These are phyloP conservation scores for Choloepus hoffmanni DNA, from an alignment of 2,113 vertebrate genomes.

Conservation along the genomic window DNA sequence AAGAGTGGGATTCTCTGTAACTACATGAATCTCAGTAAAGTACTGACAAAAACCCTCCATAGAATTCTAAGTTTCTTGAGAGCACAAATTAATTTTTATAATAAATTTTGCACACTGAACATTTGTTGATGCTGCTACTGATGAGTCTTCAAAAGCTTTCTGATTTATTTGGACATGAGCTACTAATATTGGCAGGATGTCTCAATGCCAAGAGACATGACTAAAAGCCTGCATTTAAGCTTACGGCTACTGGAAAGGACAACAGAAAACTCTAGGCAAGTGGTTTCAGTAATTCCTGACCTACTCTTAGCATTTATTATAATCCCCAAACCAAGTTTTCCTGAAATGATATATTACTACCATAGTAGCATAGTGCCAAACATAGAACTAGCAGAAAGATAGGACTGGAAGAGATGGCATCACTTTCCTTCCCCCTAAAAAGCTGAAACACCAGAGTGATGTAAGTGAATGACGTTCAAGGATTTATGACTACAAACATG, in stretches of 20 bases:
- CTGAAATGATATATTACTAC: background rate
- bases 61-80: background rate
- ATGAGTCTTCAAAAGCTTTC: background rate
- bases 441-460: background rate
- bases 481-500: background rate
- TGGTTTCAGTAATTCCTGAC: background rate
- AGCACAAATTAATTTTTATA: background rate
- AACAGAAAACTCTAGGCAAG: background rate
- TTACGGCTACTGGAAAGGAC: background rate
- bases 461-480: background rate
- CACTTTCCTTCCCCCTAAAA: background rate
- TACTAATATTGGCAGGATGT: background rate
- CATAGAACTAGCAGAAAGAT: background rate
- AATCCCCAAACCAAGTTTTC: background rate
- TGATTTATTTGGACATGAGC: constrained; percentile 14
- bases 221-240: background rate
- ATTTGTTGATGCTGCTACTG: background rate
- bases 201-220: background rate
- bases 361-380: background rate
- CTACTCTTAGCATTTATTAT: background rate
- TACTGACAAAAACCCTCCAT: background rate
- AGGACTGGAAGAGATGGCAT: background rate
- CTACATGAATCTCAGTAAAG: background rate
- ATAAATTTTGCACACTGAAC: background rate
- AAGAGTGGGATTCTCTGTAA: background rate